Evolutionary conservation across 2,888 invertebrate genomes (phyloP).

Genomic region (Vannuccia rotundouncinata): DNA sequence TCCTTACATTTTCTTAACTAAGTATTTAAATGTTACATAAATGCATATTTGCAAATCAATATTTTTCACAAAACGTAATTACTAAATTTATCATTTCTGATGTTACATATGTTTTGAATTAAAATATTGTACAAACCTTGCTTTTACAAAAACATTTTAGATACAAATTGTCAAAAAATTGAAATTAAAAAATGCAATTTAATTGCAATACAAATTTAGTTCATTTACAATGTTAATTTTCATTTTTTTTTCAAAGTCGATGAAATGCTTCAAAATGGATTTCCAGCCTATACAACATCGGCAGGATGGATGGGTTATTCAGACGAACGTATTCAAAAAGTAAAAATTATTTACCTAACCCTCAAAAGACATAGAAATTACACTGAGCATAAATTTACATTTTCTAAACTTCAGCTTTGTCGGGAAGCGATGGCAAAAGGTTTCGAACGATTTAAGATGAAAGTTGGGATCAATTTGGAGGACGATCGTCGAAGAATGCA

Average conservation of each 20-base stretch:
- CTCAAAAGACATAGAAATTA: not conserved
- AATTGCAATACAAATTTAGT: no score
- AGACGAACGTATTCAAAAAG: conserved; percentile 66
- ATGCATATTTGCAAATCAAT: no score
- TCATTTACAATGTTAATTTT: conserved; percentile 1
- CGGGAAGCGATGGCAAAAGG: conserved; percentile 39
- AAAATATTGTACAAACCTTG: no score
- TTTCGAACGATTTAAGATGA: conserved; percentile 67
- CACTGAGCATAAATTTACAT: not conserved
- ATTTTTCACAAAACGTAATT: no score
- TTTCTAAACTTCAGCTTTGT: conserved; percentile 41
- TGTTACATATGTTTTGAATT: no score
- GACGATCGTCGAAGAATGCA: conserved; percentile 70
- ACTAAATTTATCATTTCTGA: no score
- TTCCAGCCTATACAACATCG: conserved; percentile 76
- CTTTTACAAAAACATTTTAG: no score
- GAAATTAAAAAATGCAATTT: no score
- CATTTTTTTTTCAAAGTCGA: conserved; percentile 58
- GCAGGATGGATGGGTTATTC: conserved; percentile 79
- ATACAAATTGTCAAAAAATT: no score
- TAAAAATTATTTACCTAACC: not conserved
- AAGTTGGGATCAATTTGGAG: conserved; percentile 74
- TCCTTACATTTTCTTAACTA: no score
- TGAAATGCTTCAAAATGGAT: conserved; percentile 65
- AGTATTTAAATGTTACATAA: no score